Base-by-base conservation (phyloP, 2,797 vertebrate species). In the Phoxinus dragarum region DNA sequence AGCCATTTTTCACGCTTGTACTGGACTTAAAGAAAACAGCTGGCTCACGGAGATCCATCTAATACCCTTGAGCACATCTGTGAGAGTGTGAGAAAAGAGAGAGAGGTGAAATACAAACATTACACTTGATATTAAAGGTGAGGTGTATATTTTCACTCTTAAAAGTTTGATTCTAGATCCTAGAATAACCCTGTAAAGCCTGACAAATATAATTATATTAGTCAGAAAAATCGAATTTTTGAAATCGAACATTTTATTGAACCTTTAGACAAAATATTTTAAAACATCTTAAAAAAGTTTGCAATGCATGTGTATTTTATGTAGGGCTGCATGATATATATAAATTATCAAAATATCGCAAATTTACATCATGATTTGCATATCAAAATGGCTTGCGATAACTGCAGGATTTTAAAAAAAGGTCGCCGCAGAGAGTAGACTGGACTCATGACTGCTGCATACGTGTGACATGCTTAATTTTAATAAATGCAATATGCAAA, bases 1-100 rank as follows among this genome's bases (percentile, higher is more conserved):
- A 59, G 52, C 36, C 52, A 69, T 90, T 87, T 89, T 76, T 86
- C 84, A 88, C 82, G 78, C 86, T 87, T 78, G 68, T 84, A 78
- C 85, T 88, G 88, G 84, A 89, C 91, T 91, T 90, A 90, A 88
- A 90, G 91, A 86, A 92, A 94, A 92, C 93, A 94, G 93, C 94
- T 94, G 92, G 92, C 88, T 86, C 88, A 86, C 87, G 61, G 80
- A 34, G 90, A 88, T 93, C 88, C 83, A 89, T 87, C 78, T 71
- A 31, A 31, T 61, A 56, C 27, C n/a, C 81, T 86, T 90, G 89
- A 90, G 87, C 86, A 89, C 81, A 76, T 87, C 79, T 88, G 81
- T 72, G 54, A 84, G 42, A 61, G 31, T 78, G 68, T 42, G 47
- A 80, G 31, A 44, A 81, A 12, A 80, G 16, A 47, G n/a, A 66